Evolutionary conservation across 2,888 invertebrate species (phyloP).

Genomic region (Bimastos eiseni): DNA sequence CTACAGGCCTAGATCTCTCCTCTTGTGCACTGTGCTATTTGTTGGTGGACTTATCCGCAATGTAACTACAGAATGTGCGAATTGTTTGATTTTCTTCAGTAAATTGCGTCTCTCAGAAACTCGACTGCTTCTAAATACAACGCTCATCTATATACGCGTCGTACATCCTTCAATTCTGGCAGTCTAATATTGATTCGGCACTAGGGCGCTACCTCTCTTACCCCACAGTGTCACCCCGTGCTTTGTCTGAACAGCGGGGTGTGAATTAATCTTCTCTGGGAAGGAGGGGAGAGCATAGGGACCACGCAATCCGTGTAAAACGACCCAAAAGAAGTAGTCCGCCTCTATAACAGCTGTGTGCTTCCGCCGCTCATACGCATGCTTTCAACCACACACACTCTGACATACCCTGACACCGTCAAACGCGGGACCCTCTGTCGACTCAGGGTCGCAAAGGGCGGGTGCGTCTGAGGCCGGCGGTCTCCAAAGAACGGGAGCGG

Average conservation of each 20-base stretch:
- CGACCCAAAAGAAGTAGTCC: neutral
- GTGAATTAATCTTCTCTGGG: neutral
- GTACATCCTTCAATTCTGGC: neutral
- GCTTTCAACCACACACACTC: neutral
- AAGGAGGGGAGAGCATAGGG: neutral
- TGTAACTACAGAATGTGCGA: conserved; percentile 13
- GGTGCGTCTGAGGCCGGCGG: neutral
- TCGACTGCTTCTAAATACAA: neutral
- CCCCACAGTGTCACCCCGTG: conserved; percentile 3
- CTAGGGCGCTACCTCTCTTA: neutral
- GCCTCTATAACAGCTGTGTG: neutral
- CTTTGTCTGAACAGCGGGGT: conserved; percentile 13
- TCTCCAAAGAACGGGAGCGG: neutral
- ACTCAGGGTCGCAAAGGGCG: neutral
- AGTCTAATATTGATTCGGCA: conserved; percentile 6
- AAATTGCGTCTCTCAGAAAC: neutral
- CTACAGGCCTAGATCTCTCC: neutral
- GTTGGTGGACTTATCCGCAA: neutral
- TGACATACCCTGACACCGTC: neutral
- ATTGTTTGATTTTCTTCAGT: neutral
- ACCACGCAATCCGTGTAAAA: neutral
- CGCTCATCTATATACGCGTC: neutral
- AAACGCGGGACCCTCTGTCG: neutral
- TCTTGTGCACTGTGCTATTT: neutral
- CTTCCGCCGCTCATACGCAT: neutral